Conservation (phyloP, 1,140 invertebrate genomes). For the Hypothenemus hampei region DNA sequence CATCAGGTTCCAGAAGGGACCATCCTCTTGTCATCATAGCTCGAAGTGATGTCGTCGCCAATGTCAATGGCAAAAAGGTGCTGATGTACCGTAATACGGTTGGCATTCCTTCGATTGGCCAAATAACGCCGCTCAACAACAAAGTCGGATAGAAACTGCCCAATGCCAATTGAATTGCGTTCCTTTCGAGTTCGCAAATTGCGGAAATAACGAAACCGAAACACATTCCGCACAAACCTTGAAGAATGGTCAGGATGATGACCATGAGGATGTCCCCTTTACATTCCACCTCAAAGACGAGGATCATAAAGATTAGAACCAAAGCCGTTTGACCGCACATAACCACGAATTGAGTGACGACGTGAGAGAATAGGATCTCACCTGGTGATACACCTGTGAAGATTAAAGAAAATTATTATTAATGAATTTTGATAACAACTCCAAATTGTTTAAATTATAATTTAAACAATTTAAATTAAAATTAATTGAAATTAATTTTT, state of each 20-base stretch:
- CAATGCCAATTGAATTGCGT: constrained; percentile 88
- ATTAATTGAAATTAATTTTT: constrained; percentile 6
- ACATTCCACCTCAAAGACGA: constrained; percentile 82
- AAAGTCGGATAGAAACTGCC: constrained; percentile 94
- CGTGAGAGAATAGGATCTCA: constrained; percentile 88
- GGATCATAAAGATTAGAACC: constrained; percentile 84
- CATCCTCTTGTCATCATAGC: constrained; percentile 87
- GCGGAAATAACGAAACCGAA: constrained; percentile 93
- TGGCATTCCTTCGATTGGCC: constrained; percentile 60
- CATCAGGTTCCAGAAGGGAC: constrained; percentile 72
- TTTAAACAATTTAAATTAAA: no score
- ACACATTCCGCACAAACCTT: constrained; percentile 91
- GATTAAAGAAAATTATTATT: neutral
- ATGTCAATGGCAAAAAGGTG: constrained; percentile 79
- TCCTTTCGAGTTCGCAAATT: constrained; percentile 85
- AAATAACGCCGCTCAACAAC: constrained; percentile 81
- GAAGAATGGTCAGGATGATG: constrained; percentile 75
- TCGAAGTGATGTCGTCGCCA: constrained; percentile 84
- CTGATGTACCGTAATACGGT: constrained; percentile 74
- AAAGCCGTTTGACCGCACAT: constrained; percentile 88
- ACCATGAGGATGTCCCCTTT: constrained; percentile 80
- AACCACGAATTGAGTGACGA: constrained; percentile 88
- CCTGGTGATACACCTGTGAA: constrained; percentile 74
- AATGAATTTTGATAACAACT: neutral
- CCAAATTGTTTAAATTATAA: no score